Conservation (phyloP, 2,113 vertebrate species). For the Paratilapia polleni region DNA sequence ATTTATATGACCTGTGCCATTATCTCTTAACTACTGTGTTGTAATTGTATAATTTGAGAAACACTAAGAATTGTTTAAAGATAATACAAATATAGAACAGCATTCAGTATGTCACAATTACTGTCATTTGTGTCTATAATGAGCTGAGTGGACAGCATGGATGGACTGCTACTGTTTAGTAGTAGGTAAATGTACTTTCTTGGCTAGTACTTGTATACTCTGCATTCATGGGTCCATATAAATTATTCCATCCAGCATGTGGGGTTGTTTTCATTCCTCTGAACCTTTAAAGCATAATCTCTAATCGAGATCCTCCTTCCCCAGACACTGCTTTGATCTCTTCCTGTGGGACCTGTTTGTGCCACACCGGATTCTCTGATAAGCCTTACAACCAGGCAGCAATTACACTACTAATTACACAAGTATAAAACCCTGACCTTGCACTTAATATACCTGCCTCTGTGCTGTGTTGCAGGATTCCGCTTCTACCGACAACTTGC, state of each 20-base stretch:
- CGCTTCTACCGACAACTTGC: not conserved
- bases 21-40: not conserved
- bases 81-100: not conserved
- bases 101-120: not conserved
- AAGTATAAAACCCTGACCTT: constrained; percentile 61
- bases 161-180: not conserved
- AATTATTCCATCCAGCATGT: constrained; percentile 14
- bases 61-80: not conserved
- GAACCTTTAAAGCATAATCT: constrained; percentile 53
- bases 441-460: constrained; percentile 37
- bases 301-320: constrained; percentile 50
- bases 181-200: not conserved
- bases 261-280: constrained; percentile 46
- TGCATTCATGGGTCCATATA: not conserved
- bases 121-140: not conserved
- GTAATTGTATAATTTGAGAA: not conserved
- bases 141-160: not conserved
- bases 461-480: not conserved
- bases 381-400: constrained; percentile 49
- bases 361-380: constrained; percentile 54
- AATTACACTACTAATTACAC: constrained; percentile 67
- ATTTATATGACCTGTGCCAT: not conserved
- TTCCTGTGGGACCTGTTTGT: constrained; percentile 66
- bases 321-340: constrained; percentile 64
- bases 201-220: not conserved